Evolutionary conservation across 2,888 invertebrate genomes (phyloP), one percentile per base, ranked within the genome.

Genomic region (Trisateles emortualis): DNA sequence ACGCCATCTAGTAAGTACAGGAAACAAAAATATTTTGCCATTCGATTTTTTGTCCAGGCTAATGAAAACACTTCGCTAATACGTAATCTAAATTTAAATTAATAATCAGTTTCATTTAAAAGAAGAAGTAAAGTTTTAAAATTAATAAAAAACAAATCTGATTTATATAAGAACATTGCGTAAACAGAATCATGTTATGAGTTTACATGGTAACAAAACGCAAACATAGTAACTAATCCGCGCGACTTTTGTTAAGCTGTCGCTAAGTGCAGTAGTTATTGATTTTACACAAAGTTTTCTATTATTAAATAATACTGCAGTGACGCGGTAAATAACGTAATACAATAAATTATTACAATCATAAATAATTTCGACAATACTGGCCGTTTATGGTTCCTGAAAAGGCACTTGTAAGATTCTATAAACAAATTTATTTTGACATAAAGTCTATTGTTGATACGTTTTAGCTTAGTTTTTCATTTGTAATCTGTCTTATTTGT

Each of bases 171-270:
- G 9, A 10, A 26, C 10, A n/a, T 33, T 52, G 40, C 73, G 68
- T 53, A 60, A 17, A 61, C n/a, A 30, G 49, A 26, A 57, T 6
- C 14, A 33, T 11, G n/a, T 6, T 11, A 13, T 39, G n/a, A 16
- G 35, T 41, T 43, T 13, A 22, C 60, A 54, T 70, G 51, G 67
- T 64, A 74, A 77, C 71, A 59, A 52, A 74, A 75, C 63, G 59
- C 59, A 68, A 66, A 75, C 70, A 64, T 48, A 59, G 59, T 54
- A 60, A 63, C 53, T 42, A 50, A 76, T 77, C 62, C 79, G 86
- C 85, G 87, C 80, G 81, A 78, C 79, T 80, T 86, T 88, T 88
- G 86, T 87, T 88, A 88, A 80, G 38, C 43, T 60, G 88, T 88
- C 76, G 80, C 78, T 79, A 85, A 51, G 87, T 72, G 61, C 50